These are phyloP conservation scores for Pectinophora gossypiella DNA, from an alignment of 1,140 invertebrate species.

Conservation along the genomic window DNA sequence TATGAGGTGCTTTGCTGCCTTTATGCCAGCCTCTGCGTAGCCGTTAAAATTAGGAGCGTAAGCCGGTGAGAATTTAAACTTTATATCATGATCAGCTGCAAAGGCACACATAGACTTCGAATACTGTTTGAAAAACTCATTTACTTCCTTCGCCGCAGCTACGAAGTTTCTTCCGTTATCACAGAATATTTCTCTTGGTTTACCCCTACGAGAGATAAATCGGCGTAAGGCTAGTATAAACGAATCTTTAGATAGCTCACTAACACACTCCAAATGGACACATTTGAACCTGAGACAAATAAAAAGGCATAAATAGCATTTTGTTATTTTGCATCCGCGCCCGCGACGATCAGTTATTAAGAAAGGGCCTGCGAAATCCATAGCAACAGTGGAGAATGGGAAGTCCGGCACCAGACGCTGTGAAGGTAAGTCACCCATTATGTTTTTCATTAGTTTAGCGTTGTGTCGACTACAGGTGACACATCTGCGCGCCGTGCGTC, in stretches of 20 bases:
- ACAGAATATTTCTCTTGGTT: too few relatives aligned
- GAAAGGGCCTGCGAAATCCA: too few relatives aligned
- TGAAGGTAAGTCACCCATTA: constrained; percentile 27
- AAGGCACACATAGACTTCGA: neutral
- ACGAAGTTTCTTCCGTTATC: neutral
- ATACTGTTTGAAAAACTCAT: neutral
- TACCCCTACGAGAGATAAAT: neutral
- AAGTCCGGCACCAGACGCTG: too few relatives aligned
- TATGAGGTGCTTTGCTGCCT: too few relatives aligned
- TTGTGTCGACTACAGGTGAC: constrained; percentile 21
- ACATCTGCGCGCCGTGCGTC: constrained; percentile 18
- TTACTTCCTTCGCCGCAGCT: neutral
- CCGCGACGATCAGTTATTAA: too few relatives aligned
- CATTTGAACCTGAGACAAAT: neutral
- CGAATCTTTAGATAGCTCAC: neutral
- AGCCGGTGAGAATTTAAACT: too few relatives aligned
- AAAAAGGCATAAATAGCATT: too few relatives aligned
- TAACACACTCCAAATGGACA: neutral
- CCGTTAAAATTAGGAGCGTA: too few relatives aligned
- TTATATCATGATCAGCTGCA: too few relatives aligned
- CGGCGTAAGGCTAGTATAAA: neutral
- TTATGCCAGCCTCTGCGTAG: too few relatives aligned
- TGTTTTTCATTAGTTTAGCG: constrained; percentile 5
- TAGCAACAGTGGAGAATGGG: too few relatives aligned
- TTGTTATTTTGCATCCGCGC: too few relatives aligned